These are phyloP conservation scores for Characodon lateralis DNA, from an alignment of 2,797 vertebrate species.

Conservation along the genomic window DNA sequence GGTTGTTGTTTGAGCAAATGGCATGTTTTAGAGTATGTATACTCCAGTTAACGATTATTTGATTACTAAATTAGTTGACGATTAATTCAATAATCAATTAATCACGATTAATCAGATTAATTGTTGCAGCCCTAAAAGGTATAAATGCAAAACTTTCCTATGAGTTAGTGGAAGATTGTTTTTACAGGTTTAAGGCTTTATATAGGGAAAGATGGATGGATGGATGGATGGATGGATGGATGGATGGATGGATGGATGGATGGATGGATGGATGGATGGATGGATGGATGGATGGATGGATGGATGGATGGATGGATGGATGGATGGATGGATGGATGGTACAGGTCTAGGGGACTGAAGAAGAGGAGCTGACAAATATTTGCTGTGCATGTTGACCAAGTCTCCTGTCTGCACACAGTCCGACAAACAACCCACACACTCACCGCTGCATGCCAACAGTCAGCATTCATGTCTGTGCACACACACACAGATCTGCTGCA, in stretches of 20 bases:
- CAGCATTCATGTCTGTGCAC: not conserved
- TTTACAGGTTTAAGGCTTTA: too few species aligned
- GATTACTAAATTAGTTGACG: too few species aligned
- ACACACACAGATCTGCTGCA: conserved; percentile 13
- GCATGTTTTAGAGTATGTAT: too few species aligned
- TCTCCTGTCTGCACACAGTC: conserved; percentile 41
- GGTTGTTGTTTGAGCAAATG: too few species aligned
- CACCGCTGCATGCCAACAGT: conserved; percentile 27
- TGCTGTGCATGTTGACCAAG: conserved; percentile 52
- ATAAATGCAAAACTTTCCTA: not conserved
- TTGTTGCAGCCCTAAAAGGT: not conserved
- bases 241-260: too few species aligned
- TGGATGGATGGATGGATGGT: not conserved
- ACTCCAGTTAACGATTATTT: too few species aligned
- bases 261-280: too few species aligned
- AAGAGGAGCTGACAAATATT: conserved; percentile 64
- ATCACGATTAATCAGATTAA: too few species aligned
- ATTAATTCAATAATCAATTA: too few species aligned
- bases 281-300: too few species aligned
- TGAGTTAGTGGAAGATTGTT: not conserved
- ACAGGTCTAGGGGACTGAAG: conserved; percentile 21
- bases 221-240: not conserved
- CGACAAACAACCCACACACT: conserved; percentile 15
- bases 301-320: too few species aligned
- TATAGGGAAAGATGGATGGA: too few species aligned